phyloP scores from a whole-genome alignment of 2,113 vertebrate species.

The Crotalus viridis region DNA sequence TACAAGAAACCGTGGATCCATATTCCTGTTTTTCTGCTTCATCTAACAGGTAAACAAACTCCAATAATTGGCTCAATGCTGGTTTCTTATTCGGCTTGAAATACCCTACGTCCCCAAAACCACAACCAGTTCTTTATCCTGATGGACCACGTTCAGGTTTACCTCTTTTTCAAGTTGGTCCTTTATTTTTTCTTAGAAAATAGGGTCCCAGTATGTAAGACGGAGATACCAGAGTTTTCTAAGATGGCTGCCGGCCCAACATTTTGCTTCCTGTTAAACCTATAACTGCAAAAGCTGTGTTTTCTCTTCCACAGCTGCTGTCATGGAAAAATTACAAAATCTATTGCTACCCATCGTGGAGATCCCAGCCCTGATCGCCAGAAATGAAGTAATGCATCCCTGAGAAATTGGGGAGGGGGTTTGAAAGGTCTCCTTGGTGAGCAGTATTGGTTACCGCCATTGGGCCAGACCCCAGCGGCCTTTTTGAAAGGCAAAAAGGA shows the following conservation, averaged over 20 bases:
- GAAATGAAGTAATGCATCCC: slow-evolving; percentile 81
- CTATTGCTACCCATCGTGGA: slow-evolving; percentile 77
- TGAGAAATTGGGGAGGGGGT: not conserved
- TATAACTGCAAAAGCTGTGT: not conserved
- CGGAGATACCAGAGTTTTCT: not conserved
- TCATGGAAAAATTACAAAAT: slow-evolving; percentile 83
- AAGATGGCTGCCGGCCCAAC: not conserved
- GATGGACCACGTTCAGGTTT: not conserved
- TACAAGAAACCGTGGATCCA: slow-evolving; percentile 81
- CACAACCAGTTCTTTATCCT: not conserved
- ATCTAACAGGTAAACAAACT: slow-evolving; percentile 82
- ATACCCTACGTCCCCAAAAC: not conserved
- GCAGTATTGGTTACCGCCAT: not conserved
- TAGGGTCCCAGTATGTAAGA: not conserved
- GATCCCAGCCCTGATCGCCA: slow-evolving; percentile 83
- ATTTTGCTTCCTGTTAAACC: not conserved
- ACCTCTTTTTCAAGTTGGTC: not conserved
- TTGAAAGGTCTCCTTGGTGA: not conserved
- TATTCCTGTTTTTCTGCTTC: slow-evolving; percentile 82
- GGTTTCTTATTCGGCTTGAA: not conserved
- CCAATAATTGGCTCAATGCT: not conserved
- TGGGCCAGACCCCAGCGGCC: not conserved
- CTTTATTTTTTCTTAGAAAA: not conserved
- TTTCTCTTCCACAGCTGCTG: slow-evolving; percentile 69
- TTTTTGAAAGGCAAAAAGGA: not conserved